phyloP scores from a whole-genome alignment of 1,140 invertebrate genomes.

The Pseudachorutes palmiensis region DNA sequence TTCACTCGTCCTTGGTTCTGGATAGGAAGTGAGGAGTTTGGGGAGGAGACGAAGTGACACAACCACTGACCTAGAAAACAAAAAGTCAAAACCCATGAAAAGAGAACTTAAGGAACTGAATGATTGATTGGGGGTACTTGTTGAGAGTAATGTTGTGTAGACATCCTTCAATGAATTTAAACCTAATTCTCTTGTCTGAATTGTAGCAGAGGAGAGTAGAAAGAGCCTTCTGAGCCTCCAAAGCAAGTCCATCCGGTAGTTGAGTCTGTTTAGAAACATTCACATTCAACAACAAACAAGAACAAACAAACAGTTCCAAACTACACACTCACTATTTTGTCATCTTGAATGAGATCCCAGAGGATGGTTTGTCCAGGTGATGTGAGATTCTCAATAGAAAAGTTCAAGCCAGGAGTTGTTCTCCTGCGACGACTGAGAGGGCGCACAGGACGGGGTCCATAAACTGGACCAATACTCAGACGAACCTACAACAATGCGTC shows the following conservation, averaged over 20 bases:
- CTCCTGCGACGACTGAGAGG: conserved; percentile 25
- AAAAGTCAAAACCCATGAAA: conserved; percentile 6
- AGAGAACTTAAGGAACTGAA: background rate
- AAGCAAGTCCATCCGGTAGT: conserved; percentile 73
- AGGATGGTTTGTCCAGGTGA: conserved; percentile 80
- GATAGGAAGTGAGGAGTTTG: conserved; percentile 83
- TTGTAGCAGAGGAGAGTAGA: conserved; percentile 82
- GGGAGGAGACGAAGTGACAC: conserved; percentile 78
- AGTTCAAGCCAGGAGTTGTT: conserved; percentile 33
- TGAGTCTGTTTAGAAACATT: conserved; percentile 56
- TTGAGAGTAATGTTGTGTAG: conserved; percentile 80
- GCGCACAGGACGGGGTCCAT: conserved; percentile 23
- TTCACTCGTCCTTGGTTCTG: conserved; percentile 60
- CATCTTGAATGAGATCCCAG: conserved; percentile 89
- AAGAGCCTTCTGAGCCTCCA: conserved; percentile 84
- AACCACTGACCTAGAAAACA: conserved; percentile 63
- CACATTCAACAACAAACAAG: background rate
- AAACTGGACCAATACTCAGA: conserved; percentile 23
- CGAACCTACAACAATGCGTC: conserved; percentile 6
- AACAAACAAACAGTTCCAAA: background rate
- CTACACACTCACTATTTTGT: conserved; percentile 53
- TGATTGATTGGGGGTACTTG: conserved; percentile 46
- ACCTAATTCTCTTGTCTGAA: conserved; percentile 73
- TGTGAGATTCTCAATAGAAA: conserved; percentile 63
- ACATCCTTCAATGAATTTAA: conserved; percentile 91